Conservation (phyloP, 2,888 invertebrate genomes). For the Apamea monoglypha region DNA sequence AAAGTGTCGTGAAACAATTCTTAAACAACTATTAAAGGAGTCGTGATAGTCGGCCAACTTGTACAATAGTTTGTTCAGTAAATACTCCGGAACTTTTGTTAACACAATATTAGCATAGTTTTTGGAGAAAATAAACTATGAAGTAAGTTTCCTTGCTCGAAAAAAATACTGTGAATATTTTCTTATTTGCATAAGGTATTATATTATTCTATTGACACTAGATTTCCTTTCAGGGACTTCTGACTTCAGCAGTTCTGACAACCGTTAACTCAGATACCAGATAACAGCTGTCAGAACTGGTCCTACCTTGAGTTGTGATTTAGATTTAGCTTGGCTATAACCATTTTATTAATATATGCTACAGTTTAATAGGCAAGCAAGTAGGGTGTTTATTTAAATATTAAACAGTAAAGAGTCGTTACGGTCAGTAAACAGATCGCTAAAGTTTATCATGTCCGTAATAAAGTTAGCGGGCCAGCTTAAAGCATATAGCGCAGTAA, state of each 20-base stretch:
- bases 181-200: neutral
- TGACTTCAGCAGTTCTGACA: neutral
- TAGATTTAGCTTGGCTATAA: neutral
- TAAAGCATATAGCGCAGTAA: neutral
- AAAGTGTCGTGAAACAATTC: conserved; percentile 67
- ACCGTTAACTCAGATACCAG: neutral
- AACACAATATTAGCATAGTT: conserved; percentile 52
- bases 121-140: conserved; percentile 24
- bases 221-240: neutral
- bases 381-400: conserved; percentile 20
- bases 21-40: conserved; percentile 65
- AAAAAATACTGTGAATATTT: conserved; percentile 4
- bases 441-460: conserved; percentile 15
- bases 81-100: conserved; percentile 53
- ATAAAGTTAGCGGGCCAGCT: conserved; percentile 34
- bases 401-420: conserved; percentile 22
- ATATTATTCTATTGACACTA: neutral
- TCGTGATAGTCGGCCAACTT: conserved; percentile 52
- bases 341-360: neutral
- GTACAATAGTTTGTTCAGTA: conserved; percentile 55
- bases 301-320: neutral
- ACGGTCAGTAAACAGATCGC: conserved; percentile 36
- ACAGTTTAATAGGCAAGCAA: neutral
- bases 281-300: neutral
- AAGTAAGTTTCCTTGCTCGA: neutral